Evolutionary conservation across 2,888 invertebrate genomes (phyloP).

Genomic region (Pollenia griseotomentosa): DNA sequence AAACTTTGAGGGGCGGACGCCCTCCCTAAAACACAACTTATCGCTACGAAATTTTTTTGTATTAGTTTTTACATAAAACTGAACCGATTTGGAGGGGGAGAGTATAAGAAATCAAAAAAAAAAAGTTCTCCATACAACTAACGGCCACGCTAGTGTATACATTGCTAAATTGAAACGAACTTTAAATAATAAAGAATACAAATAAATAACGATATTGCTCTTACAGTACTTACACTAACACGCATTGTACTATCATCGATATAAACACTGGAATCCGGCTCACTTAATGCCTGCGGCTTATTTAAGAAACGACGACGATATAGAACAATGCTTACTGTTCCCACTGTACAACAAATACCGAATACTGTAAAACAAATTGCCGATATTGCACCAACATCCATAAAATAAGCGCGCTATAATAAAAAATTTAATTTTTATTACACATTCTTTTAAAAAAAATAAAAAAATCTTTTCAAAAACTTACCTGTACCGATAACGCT

Average conservation of each 20-base stretch:
- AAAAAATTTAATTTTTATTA: slow-evolving; percentile 7
- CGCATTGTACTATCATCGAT: slow-evolving; percentile 94
- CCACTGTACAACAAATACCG: slow-evolving; percentile 87
- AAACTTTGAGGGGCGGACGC: too few species aligned
- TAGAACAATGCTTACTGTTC: slow-evolving; percentile 88
- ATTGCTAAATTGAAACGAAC: background rate
- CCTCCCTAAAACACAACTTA: too few species aligned
- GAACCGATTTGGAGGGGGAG: too few species aligned
- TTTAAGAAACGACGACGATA: slow-evolving; percentile 90
- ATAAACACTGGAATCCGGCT: slow-evolving; percentile 94
- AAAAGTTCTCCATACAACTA: too few species aligned
- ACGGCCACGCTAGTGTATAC: too few species aligned
- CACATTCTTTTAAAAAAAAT: background rate
- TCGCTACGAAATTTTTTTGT: too few species aligned
- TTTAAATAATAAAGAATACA: background rate
- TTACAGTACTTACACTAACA: slow-evolving; percentile 85
- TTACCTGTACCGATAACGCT: slow-evolving; percentile 81
- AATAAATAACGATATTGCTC: slow-evolving; percentile 79
- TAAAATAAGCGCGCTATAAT: slow-evolving; percentile 79
- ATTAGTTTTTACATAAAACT: too few species aligned
- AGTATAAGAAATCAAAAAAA: too few species aligned
- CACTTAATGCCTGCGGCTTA: slow-evolving; percentile 93
- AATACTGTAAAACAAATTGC: slow-evolving; percentile 89
- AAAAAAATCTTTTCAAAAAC: background rate
- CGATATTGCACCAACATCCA: slow-evolving; percentile 88